Percentiles rank a stretch among this genome's conserved stretches.
Evolutionary conservation across 2,797 vertebrate species (phyloP).

Genomic region (Spinus pinus): DNA sequence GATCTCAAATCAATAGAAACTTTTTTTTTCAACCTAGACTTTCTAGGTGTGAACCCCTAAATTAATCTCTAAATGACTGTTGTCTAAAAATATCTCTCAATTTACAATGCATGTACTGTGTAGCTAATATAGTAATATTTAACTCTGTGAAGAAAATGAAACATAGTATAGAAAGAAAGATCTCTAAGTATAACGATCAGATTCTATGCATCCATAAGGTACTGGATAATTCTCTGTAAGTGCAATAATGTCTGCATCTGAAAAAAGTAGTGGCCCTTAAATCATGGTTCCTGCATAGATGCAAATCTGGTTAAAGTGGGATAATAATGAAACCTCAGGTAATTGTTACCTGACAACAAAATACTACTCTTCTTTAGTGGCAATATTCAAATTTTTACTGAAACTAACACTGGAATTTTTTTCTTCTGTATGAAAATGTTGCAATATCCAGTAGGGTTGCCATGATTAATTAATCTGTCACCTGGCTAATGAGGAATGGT

Average conservation of each 20-base stretch:
- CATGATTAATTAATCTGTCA: slow-evolving; percentile 63
- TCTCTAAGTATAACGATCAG: neutral
- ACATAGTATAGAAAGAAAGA: neutral
- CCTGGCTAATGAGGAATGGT: slow-evolving; percentile 21
- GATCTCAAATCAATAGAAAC: neutral
- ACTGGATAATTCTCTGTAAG: neutral
- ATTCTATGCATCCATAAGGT: neutral
- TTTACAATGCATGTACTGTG: neutral
- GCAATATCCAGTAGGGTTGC: neutral
- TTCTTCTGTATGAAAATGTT: slow-evolving; percentile 15
- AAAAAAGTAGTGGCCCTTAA: neutral
- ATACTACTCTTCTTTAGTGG: neutral
- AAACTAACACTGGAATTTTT: neutral
- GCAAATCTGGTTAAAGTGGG: neutral
- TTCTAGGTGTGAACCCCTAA: neutral
- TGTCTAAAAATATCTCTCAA: neutral
- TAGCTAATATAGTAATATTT: neutral
- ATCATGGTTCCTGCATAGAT: neutral
- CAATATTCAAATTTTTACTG: slow-evolving; percentile 1
- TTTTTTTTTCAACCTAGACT: neutral
- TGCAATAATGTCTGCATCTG: neutral
- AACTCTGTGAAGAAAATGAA: neutral
- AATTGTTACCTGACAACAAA: neutral
- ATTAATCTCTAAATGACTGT: neutral
- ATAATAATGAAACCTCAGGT: neutral